Base-by-base conservation (phyloP, 2,888 invertebrate genomes). In the Drosophila nigritarsus region DNA sequence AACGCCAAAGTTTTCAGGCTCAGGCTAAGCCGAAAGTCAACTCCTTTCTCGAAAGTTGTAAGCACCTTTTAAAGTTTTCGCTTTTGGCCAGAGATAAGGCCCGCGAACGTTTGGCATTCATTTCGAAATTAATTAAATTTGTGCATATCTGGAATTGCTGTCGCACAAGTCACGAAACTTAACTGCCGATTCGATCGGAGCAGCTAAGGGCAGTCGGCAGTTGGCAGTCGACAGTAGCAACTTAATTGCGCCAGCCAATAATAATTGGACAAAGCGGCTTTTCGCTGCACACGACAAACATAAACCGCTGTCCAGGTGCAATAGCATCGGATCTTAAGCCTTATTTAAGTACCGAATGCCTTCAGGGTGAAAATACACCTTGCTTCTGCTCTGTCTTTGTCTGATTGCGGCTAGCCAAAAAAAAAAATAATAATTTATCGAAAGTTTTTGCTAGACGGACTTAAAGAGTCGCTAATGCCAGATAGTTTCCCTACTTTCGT, bases 231-330 rank as follows among this genome's bases (percentile, higher is more conserved):
- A 7, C 30, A 30, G 30, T 38, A 63, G 68, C 78, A 73, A 65
- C 75, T 83, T 85, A 83, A 84, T 80, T 83, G 82, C 63, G 68
- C 30, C 65, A 38, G 62, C 70, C 82, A 75, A 82, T 80, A 85
- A 82, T 83, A 86, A 84, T 84, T 84, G 82, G 80, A 72, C 72
- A 82, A 85, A 84, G 75, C 83, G 72, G 86, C 75, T 84, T 84
- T 84, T 51, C 62, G 20, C 70, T 51, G 70, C 63, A 49, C 63
- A 50, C 65, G 45, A 51, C 66, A 68, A 53, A 70, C 63, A 42
- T 64, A 66, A 66, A 62, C 73, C 54, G 58, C 40, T 62, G 11
- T 59, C 49, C 67, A 63, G 73, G 67, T 66, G 73, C 62, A 56
- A 11, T 8, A 38, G 36, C 54, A 27, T n/a, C 55, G 48, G 40